A percentile compares a stretch with the other conserved stretches of the same genome.
These are phyloP conservation scores for Pseudochirops corinnae DNA, from an alignment of 2,797 vertebrate genomes.

Conservation along the genomic window DNA sequence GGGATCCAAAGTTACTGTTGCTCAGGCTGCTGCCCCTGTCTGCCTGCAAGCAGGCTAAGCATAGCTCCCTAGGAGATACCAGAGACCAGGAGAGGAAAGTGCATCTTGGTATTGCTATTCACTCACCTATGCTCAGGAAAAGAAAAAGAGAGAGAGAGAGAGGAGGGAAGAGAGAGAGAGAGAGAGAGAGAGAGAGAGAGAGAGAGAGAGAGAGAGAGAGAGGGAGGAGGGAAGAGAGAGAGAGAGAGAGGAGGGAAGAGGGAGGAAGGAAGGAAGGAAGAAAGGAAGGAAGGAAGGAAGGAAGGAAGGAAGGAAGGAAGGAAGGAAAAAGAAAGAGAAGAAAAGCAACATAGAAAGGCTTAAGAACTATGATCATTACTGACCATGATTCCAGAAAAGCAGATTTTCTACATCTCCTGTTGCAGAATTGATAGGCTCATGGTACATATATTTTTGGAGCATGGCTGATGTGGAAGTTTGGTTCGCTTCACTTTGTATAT, in stretches of 20 bases:
- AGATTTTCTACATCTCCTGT: background rate
- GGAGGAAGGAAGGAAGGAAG: accelerated
- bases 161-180: background rate
- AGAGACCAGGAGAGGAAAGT: background rate
- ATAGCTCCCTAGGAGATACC: background rate
- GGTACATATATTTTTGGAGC: background rate
- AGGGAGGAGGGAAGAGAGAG: background rate
- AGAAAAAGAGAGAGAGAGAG: background rate
- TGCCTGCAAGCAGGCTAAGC: background rate
- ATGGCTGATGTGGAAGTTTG: background rate
- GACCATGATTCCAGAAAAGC: background rate
- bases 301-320: too few relatives aligned
- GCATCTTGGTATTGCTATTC: background rate
- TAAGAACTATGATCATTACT: background rate
- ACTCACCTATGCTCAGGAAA: background rate
- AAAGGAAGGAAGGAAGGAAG: accelerated
- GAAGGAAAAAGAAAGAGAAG: background rate
- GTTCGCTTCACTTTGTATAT: background rate
- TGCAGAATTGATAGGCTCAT: background rate
- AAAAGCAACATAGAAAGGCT: background rate
- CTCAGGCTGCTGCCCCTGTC: background rate
- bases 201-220: background rate
- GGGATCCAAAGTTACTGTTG: background rate
- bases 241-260: too few relatives aligned
- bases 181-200: background rate